Base-by-base conservation (phyloP, 2,113 vertebrate genomes). In the human region DNA sequence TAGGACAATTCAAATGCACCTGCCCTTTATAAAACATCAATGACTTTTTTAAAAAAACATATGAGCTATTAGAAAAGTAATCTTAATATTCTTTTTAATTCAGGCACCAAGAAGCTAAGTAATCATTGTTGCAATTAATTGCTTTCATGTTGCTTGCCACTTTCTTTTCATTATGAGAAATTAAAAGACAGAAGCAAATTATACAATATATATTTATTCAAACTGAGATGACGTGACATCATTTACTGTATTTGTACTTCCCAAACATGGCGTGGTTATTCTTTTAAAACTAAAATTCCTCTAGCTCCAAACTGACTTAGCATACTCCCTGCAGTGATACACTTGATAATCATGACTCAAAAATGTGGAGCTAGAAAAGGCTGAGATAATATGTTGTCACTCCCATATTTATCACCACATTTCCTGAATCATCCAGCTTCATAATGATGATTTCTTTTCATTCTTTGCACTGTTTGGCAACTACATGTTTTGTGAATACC, bases 401-500 rank as follows among this genome's bases (percentile, higher is more conserved):
- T 91, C 88, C 89, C 86, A 76, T 98, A 97, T 98, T 98, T 96
- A 97, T 98, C 97, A 83, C 94, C 94, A 88, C 95, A 95, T 97
- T 97, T 96, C 94, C 97, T 96, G 97, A 97, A 95, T 98, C 97
- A 96, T 82, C 95, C 91, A 55, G 97, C 96, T 97, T 84, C 68
- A 0, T 97, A 97, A 97, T 97, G 97, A 97, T 98, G 97, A 97
- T 97, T 98, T 98, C 98, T 98, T 94, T 97, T 96, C 96, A 93
- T 96, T 96, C 96, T 97, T 94, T 75, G 97, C 97, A 96, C 96
- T 96, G 98, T 97, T 97, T 98, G 96, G 97, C 95, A 98, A 97
- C 96, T 57, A 81, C 78, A 35, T 97, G 97, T 97, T 97, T 96
- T 97, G 96, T 97, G 97, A 98, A 97, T 95, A 97, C 94, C 95